Base-by-base conservation (phyloP, 2,113 vertebrate genomes). In the Nothoprocta perdicaria region DNA sequence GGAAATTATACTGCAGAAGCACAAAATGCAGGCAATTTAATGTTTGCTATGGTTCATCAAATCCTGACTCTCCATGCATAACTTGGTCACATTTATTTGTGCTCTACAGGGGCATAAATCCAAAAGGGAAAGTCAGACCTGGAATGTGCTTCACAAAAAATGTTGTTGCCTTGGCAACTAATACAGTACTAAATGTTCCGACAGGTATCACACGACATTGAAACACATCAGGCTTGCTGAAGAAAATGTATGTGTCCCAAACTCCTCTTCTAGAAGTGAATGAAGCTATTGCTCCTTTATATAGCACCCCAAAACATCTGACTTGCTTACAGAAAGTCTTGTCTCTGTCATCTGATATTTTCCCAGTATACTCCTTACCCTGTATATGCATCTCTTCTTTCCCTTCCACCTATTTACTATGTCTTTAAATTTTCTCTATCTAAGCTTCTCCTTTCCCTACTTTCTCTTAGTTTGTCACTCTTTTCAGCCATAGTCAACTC, bases 111-210 rank as follows among this genome's bases (percentile, higher is more conserved):
- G 83, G 58, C 74, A 29, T 82, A 91, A 84, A 71, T 94, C 89
- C 72, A 88, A 96, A 93, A 85, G 52, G 50, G 35, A 94, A 89
- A 95, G 50, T 17, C 58, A 95, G 84, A 85, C 50, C 52, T 41
- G 76, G 80, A 93, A 89, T 69, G 46, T 72, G 48, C 50, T 82
- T 89, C 75, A 92, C 35, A 80, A 89, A 95, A 90, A 74, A 80
- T 71, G 48, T 43, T 2, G 74, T 97, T 97, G 77, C 95, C 96
- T 91, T 96, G 93, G 93, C 65, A 97, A 96, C 96, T 89, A 94
- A 95, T 90, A 94, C 60, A 19, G 72, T 65, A 80, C 83, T 96
- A 96, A 96, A 84, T 93, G 91, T 93, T 96, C 94, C 1, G 0
- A 88, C 85, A 95, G 92, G 92, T 93, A 88, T 90, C 84, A 83